These are phyloP conservation scores for Pseudachorutes palmiensis DNA, from an alignment of 1,140 invertebrate species.

Conservation along the genomic window DNA sequence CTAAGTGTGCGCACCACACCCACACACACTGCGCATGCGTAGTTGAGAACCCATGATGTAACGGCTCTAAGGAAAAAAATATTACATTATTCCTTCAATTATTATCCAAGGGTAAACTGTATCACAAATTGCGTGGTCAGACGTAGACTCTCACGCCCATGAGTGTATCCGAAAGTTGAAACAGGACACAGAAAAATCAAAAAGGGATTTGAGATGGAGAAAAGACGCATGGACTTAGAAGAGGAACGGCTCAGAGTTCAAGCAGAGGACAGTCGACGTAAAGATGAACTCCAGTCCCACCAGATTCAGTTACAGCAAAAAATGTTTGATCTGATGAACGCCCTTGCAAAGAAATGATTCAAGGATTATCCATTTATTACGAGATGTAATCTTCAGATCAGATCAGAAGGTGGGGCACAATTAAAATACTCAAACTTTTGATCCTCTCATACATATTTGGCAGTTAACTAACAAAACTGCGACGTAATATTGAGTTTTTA, in stretches of 20 bases:
- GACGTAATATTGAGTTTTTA: constrained; percentile 10
- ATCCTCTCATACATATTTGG: constrained; percentile 21
- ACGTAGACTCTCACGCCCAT: too few species aligned
- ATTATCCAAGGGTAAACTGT: too few species aligned
- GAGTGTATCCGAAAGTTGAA: too few species aligned
- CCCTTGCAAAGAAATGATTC: neutral
- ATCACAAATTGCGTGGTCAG: too few species aligned
- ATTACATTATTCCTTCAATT: too few species aligned
- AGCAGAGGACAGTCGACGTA: neutral
- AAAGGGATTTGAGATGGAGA: neutral
- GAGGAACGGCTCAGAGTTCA: neutral
- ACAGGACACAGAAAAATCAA: neutral
- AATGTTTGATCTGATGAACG: neutral
- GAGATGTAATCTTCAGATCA: neutral
- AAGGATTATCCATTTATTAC: neutral
- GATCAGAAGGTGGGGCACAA: neutral
- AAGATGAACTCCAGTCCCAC: neutral
- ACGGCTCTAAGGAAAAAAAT: too few species aligned
- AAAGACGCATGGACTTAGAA: neutral
- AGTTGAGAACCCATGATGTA: too few species aligned
- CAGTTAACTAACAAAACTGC: constrained; percentile 18
- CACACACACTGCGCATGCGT: too few species aligned
- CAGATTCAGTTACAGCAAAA: neutral
- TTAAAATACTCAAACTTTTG: constrained; percentile 18
- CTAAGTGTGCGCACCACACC: too few species aligned